These are phyloP conservation scores for Eupithecia dodoneata DNA, from an alignment of 2,888 invertebrate species.

Conservation along the genomic window DNA sequence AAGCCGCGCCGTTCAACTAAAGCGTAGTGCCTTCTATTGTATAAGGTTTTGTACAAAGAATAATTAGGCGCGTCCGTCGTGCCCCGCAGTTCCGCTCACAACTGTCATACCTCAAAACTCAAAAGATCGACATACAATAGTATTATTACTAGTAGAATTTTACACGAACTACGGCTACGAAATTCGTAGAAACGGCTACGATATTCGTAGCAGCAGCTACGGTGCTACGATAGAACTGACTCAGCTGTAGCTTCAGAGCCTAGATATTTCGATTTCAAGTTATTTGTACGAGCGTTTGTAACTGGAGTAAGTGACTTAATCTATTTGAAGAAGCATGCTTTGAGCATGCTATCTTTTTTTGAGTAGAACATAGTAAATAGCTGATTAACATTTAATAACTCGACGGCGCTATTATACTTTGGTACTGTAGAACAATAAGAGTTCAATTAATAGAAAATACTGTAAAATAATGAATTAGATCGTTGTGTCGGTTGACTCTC, in stretches of 20 bases:
- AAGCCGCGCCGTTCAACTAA: no score
- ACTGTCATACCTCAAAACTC: not conserved
- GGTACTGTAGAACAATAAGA: not conserved
- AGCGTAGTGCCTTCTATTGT: no score
- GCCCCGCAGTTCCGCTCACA: no score
- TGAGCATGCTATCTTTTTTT: not conserved
- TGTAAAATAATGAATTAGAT: not conserved
- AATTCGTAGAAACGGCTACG: not conserved
- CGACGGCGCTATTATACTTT: not conserved
- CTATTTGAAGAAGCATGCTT: not conserved
- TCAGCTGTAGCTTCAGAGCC: not conserved
- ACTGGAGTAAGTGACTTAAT: not conserved
- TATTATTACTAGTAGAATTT: not conserved
- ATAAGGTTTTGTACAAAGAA: no score
- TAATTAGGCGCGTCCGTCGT: no score
- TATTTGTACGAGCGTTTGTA: not conserved
- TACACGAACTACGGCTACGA: not conserved
- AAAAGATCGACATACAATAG: not conserved
- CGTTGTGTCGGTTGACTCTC: slow-evolving; percentile 13
- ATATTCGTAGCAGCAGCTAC: not conserved
- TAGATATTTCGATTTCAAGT: not conserved
- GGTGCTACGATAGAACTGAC: not conserved
- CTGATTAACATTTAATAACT: not conserved
- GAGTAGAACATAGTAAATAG: not conserved
- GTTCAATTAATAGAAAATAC: not conserved